Base-by-base conservation (phyloP, 2,888 invertebrate genomes). In the Oasisia sp. region DNA sequence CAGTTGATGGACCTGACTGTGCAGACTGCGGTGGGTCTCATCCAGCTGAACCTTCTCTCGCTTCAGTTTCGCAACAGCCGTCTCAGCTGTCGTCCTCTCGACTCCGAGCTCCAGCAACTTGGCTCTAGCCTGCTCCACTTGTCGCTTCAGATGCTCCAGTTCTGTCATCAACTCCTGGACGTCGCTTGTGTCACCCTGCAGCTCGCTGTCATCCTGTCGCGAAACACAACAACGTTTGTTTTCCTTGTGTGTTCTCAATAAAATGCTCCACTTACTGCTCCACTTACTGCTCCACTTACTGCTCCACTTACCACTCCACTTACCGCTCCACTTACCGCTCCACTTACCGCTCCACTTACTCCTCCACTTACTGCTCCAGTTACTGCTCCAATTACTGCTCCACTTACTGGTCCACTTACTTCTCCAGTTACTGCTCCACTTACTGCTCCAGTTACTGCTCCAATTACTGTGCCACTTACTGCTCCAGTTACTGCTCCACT, bases 61-160 rank as follows among this genome's bases (percentile, higher is more conserved):
- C 1, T 93, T 94, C 93, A 95, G 93, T 32, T 94, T 94, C 0
- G 92, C 92, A 11, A 95, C 94, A 11, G 95, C 93, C 32, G 95
- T 95, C 92, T 95, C 95, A 91, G 95, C 93, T 5, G 94, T 94
- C 89, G 94, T 94, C 93, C 95, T 95, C 93, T 95, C 95, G 91
- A 93, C 91, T 0, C 94, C 93, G 32, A 95, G 92, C 89, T 94
- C 93, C 91, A 95, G 95, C n/a, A 95, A 94, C 32, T 95, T 95
- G 91, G 94, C 94, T 91, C 95, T 93, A 92, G 95, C 95, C n/a
- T 95, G 93, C 9, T 95, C 95, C 19, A 95, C 92, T 38, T 94
- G 92, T 92, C 95, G 90, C 58, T 91, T 92, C 32, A 92, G 50
- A 1, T 56, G 93, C 19, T 96, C 95, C 8, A 95, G 92, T 92